A percentile compares a stretch with the other conserved stretches of the same genome.
phyloP scores from a whole-genome alignment of 2,888 invertebrate genomes.

The Nemurella pictetii region DNA sequence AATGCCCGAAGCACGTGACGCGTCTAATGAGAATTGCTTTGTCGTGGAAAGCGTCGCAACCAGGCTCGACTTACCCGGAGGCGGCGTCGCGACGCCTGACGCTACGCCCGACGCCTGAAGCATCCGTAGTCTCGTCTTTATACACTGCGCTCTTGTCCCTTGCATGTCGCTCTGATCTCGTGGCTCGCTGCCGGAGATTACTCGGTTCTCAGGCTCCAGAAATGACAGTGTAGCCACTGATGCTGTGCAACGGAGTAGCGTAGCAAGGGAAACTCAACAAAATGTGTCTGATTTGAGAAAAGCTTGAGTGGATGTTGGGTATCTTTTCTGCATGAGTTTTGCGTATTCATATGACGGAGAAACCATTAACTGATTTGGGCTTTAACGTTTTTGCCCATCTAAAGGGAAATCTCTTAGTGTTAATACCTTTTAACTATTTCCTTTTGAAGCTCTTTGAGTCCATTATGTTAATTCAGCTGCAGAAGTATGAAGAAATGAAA shows the following conservation, averaged over 20 bases:
- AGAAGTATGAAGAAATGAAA: background rate
- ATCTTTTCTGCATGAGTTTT: background rate
- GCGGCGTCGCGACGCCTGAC: background rate
- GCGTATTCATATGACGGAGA: background rate
- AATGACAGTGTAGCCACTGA: background rate
- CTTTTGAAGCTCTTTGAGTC: background rate
- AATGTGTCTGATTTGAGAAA: background rate
- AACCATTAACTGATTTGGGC: background rate
- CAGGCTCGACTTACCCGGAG: background rate
- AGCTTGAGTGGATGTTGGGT: too few species aligned
- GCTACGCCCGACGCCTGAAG: background rate
- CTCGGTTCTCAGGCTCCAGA: background rate
- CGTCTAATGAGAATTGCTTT: background rate
- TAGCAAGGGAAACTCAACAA: too few species aligned
- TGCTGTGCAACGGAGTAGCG: too few species aligned
- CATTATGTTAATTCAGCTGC: background rate
- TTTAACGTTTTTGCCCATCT: background rate
- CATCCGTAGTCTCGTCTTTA: background rate
- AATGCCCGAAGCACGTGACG: background rate
- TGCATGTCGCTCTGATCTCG: background rate
- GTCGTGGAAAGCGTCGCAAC: background rate
- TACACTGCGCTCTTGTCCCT: background rate
- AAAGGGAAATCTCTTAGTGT: background rate
- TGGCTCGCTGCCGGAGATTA: background rate
- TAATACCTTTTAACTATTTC: background rate